These are phyloP conservation scores for Alviniconcha marisindica DNA, from an alignment of 1,140 invertebrate genomes.

Conservation along the genomic window DNA sequence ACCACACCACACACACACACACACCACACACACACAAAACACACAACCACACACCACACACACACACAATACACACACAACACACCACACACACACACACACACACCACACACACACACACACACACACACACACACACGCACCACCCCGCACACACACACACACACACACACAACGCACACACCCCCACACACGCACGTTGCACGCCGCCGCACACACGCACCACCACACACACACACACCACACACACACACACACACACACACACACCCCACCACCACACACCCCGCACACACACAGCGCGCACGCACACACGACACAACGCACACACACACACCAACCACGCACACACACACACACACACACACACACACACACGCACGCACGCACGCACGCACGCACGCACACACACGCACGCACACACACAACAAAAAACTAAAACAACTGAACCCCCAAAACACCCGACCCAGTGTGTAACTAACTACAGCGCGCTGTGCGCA, in stretches of 20 bases:
- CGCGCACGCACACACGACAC: neutral
- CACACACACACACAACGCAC: neutral
- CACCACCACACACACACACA: neutral
- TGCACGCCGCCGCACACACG: neutral
- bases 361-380: slow-evolving; percentile 26
- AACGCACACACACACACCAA: neutral
- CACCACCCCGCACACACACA: neutral
- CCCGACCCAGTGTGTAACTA: too few species aligned
- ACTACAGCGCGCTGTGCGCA: too few species aligned
- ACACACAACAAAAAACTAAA: slow-evolving; percentile 15
- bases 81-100: neutral
- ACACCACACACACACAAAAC: neutral
- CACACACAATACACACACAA: too few species aligned
- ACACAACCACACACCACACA: neutral
- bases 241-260: neutral
- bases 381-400: neutral
- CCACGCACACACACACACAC: slow-evolving; percentile 3
- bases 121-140: neutral
- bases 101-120: neutral
- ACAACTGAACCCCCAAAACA: too few species aligned
- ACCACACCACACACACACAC: neutral
- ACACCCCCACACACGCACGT: neutral
- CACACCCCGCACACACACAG: neutral
- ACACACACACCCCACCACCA: neutral
- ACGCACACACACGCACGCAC: neutral